Conservation (phyloP, 1,140 invertebrate species). For the Drosophila pseudoananassae region DNA sequence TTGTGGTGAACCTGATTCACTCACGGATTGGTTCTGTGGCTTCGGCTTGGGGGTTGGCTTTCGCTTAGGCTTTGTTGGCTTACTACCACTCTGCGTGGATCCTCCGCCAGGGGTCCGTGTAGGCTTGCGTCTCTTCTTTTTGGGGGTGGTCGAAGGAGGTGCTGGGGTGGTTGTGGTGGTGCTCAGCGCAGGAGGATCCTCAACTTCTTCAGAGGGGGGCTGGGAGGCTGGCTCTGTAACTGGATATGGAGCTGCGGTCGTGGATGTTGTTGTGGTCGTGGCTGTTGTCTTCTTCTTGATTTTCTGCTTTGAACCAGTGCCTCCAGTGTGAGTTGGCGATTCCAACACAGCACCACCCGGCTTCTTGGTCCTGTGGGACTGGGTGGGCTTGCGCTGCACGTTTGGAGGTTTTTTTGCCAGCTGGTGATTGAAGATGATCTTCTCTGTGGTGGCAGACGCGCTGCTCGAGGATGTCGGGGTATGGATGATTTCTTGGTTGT, state of each 20-base stretch:
- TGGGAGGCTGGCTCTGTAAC: constrained; percentile 38
- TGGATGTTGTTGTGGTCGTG: constrained; percentile 51
- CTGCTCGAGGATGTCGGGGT: constrained; percentile 45
- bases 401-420: constrained; percentile 63
- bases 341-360: constrained; percentile 25
- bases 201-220: constrained; percentile 30
- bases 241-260: constrained; percentile 47
- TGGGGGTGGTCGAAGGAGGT: constrained; percentile 46
- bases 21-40: constrained; percentile 10
- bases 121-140: constrained; percentile 78
- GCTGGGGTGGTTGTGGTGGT: constrained; percentile 55
- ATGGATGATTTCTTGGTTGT: constrained; percentile 76
- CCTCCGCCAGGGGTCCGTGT: constrained; percentile 66
- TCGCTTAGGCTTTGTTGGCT: constrained; percentile 62
- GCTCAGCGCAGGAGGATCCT: constrained; percentile 1
- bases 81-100: constrained; percentile 17
- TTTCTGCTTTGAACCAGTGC: constrained; percentile 60
- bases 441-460: constrained; percentile 36
- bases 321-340: constrained; percentile 12
- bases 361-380: constrained; percentile 64
- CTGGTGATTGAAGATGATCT: constrained; percentile 30
- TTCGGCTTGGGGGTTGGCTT: constrained; percentile 70
- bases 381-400: constrained; percentile 55
- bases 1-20: constrained; percentile 12
- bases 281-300: constrained; percentile 68